Evolutionary conservation across 2,797 vertebrate species (phyloP).

Genomic region (Hippocampus kuda): DNA sequence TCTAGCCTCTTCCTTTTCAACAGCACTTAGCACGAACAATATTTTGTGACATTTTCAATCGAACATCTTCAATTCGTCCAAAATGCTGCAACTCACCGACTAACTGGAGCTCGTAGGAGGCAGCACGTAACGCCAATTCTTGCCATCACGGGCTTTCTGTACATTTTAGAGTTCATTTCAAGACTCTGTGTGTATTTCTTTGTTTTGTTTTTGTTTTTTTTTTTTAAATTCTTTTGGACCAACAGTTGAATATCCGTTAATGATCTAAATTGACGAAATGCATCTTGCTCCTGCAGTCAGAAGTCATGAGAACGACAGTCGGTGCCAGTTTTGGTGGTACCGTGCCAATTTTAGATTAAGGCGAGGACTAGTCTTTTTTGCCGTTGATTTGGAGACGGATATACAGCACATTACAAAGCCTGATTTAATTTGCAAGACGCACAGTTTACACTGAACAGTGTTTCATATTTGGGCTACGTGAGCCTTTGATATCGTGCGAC

Average conservation of each 20-base stretch:
- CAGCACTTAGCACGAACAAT: no score
- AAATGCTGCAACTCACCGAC: no score
- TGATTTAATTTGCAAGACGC: slow-evolving; percentile 40
- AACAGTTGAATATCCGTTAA: no score
- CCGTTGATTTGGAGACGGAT: slow-evolving; percentile 19
- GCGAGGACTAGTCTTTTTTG: background rate
- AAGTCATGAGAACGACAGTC: background rate
- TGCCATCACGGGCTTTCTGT: no score
- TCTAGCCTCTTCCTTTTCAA: no score
- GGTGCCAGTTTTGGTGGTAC: background rate
- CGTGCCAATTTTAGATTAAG: no score
- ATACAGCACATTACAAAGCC: slow-evolving; percentile 23
- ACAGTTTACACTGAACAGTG: slow-evolving; percentile 34
- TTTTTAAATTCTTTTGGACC: background rate
- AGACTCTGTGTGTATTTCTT: background rate
- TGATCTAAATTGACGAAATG: background rate
- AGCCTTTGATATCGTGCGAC: slow-evolving; percentile 27
- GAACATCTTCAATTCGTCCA: no score
- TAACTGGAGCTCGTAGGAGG: no score
- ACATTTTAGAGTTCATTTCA: no score
- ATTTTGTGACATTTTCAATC: no score
- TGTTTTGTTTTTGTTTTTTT: background rate
- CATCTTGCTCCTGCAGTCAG: no score
- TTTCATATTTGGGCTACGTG: slow-evolving; percentile 33
- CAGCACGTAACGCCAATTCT: no score